These are phyloP conservation scores for Stictonetta naevosa DNA, from an alignment of 2,113 vertebrate genomes.

Conservation along the genomic window DNA sequence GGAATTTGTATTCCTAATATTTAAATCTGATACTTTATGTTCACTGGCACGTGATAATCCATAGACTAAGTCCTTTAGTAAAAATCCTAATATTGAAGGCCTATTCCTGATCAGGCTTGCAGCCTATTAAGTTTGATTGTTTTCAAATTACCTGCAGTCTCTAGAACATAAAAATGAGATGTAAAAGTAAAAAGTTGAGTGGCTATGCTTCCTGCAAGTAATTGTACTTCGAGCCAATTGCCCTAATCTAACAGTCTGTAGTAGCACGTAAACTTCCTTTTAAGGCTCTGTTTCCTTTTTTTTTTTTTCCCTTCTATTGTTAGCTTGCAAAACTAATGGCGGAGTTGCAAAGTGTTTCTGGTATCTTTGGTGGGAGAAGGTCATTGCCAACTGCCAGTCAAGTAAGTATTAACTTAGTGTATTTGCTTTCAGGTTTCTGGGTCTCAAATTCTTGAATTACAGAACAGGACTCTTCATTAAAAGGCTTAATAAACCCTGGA, in stretches of 20 bases:
- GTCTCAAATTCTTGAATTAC: background rate
- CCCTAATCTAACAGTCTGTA: background rate
- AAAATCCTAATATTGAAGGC: background rate
- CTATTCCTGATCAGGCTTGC: background rate
- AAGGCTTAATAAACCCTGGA: background rate
- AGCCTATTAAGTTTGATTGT: background rate
- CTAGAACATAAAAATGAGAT: constrained; percentile 2
- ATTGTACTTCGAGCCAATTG: constrained; percentile 35
- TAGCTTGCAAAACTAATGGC: constrained; percentile 97
- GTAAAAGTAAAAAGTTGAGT: background rate
- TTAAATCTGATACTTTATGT: background rate
- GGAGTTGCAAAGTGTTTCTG: constrained; percentile 90
- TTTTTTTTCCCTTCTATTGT: constrained; percentile 32
- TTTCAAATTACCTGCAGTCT: constrained; percentile 6
- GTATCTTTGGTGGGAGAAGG: constrained; percentile 78
- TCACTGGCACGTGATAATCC: background rate
- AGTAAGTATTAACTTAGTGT: constrained; percentile 74
- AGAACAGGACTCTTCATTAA: background rate
- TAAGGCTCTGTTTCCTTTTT: constrained; percentile 19
- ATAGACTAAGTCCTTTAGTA: background rate
- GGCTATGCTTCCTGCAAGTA: background rate
- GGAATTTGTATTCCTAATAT: background rate
- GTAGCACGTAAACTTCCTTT: constrained; percentile 2
- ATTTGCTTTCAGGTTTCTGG: background rate
- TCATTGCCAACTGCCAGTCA: constrained; percentile 68